Evolutionary conservation across 2,888 invertebrate species (phyloP).

Genomic region (Tryphoninae sp.): DNA sequence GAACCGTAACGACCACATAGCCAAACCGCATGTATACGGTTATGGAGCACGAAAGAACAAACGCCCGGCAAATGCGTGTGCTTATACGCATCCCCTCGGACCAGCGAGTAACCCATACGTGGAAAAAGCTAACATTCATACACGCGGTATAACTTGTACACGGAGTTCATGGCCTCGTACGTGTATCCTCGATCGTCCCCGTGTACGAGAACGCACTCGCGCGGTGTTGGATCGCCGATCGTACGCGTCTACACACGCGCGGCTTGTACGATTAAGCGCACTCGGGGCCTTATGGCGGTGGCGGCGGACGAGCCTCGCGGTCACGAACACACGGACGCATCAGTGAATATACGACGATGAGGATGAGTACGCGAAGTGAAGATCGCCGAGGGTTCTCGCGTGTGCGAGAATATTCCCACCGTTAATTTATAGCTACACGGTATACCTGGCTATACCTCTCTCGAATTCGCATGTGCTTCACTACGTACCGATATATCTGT

Average conservation of each 20-base stretch:
- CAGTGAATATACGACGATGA: constrained; percentile 63
- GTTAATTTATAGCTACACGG: constrained; percentile 75
- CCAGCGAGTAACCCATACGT: constrained; percentile 27
- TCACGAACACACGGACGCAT: constrained; percentile 57
- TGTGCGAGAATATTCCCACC: constrained; percentile 76
- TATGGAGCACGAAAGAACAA: constrained; percentile 76
- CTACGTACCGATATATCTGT: constrained; percentile 22
- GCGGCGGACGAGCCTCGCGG: constrained; percentile 47
- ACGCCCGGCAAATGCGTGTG: constrained; percentile 50
- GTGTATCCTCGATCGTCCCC: constrained; percentile 2
- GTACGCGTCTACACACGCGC: constrained; percentile 36
- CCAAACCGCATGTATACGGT: constrained; percentile 78
- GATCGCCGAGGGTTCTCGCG: constrained; percentile 65
- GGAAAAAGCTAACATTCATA: constrained; percentile 6
- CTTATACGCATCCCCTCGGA: constrained; percentile 51
- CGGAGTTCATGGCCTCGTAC: neutral
- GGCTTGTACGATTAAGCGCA: constrained; percentile 63
- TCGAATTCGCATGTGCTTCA: constrained; percentile 50
- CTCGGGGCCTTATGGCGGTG: constrained; percentile 58
- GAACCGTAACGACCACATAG: constrained; percentile 76
- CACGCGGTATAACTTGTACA: constrained; percentile 8
- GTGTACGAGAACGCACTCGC: constrained; percentile 9
- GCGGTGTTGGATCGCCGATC: constrained; percentile 38
- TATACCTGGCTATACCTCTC: constrained; percentile 62
- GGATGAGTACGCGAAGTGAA: constrained; percentile 64